Conservation (phyloP, 2,797 vertebrate genomes). For the Hybognathus amarus region DNA sequence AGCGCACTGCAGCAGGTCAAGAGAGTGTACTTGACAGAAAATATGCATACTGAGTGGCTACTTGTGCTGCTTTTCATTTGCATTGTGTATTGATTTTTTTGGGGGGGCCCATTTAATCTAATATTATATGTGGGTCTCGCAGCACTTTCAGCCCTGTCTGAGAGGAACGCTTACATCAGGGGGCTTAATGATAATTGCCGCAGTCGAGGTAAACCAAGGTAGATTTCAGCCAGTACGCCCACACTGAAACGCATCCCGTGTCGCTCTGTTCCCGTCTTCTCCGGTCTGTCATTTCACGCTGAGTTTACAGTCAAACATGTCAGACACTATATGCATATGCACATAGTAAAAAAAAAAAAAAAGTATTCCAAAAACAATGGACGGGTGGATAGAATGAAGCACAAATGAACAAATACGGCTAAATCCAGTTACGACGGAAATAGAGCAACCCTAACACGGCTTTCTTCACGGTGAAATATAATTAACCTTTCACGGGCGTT, state of each 20-base stretch:
- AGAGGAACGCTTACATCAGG: constrained; percentile 80
- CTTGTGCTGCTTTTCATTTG: constrained; percentile 85
- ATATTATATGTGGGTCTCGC: constrained; percentile 82
- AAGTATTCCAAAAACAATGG: constrained; percentile 3
- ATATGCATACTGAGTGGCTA: constrained; percentile 87
- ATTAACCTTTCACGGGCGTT: constrained; percentile 52
- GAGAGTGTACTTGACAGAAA: constrained; percentile 88
- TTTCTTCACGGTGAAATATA: constrained; percentile 42
- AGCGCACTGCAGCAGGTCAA: constrained; percentile 79
- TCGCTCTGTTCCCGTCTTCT: not conserved
- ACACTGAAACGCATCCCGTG: constrained; percentile 70
- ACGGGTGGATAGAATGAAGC: not conserved
- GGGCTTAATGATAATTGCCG: constrained; percentile 83
- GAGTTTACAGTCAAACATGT: not conserved
- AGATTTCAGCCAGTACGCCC: constrained; percentile 76
- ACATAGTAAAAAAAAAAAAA: constrained; percentile 2
- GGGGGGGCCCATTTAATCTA: constrained; percentile 81
- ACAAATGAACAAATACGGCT: constrained; percentile 25
- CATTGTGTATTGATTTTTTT: constrained; percentile 86
- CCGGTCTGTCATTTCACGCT: not conserved
- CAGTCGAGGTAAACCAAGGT: constrained; percentile 78
- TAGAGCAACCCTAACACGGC: constrained; percentile 21
- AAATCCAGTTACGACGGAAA: constrained; percentile 39
- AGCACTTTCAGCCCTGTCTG: constrained; percentile 78
- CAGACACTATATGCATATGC: not conserved